These are phyloP conservation scores for Hermetia illucens DNA, from an alignment of 1,140 invertebrate species.

Conservation along the genomic window DNA sequence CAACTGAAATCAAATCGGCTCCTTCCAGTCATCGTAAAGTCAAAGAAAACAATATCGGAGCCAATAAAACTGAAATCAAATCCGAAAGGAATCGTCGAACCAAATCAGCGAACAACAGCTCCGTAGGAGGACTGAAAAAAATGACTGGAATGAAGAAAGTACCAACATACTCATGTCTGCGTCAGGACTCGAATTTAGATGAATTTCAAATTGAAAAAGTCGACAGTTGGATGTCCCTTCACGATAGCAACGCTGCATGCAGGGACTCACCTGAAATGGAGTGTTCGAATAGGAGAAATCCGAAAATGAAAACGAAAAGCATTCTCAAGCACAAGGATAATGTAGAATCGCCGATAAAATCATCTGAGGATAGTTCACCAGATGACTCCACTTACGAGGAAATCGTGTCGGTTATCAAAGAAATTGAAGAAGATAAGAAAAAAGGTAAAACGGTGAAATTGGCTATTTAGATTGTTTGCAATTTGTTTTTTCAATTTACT, in stretches of 20 bases:
- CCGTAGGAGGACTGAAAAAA: not conserved
- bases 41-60: conserved; percentile 21
- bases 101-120: conserved; percentile 4
- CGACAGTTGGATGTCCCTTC: conserved; percentile 26
- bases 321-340: not conserved
- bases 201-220: conserved; percentile 30
- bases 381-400: conserved; percentile 26
- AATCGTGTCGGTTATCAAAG: conserved; percentile 29
- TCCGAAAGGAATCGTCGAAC: conserved; percentile 2
- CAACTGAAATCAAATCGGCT: conserved; percentile 14
- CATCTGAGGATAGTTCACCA: conserved; percentile 18
- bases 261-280: not conserved
- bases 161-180: conserved; percentile 16
- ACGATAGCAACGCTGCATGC: no score
- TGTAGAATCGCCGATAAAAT: conserved; percentile 15
- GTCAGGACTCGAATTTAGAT: conserved; percentile 23
- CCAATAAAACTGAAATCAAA: conserved; percentile 1
- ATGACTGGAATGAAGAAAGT: conserved; percentile 16
- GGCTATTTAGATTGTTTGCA: not conserved
- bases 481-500: conserved; percentile 1
- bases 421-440: conserved; percentile 29
- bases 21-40: conserved; percentile 18
- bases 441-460: no score
- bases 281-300: no score
- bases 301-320: no score